Conservation (phyloP, 2,888 invertebrate species). For the Eristalis arbustorum region DNA sequence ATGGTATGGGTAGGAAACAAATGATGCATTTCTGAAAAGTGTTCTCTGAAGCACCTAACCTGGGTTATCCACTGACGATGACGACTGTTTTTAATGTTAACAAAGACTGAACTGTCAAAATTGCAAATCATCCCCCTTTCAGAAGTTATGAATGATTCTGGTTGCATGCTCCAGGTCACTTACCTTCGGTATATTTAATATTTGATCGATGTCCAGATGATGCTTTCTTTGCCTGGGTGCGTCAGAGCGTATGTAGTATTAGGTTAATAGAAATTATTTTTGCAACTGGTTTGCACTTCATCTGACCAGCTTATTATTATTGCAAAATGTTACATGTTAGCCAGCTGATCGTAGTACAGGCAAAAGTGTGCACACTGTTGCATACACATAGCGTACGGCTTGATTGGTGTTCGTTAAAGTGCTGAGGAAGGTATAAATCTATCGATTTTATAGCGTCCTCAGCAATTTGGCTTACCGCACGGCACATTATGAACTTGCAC, state of each 20-base stretch:
- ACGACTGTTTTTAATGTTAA: slow-evolving; percentile 8
- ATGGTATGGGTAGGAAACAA: slow-evolving; percentile 34
- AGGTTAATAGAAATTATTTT: slow-evolving; percentile 6
- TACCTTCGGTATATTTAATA: slow-evolving; percentile 14
- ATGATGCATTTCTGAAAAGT: slow-evolving; percentile 29
- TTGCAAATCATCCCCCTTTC: slow-evolving; percentile 36
- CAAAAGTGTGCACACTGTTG: no score
- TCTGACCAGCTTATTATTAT: no score
- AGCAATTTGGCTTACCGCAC: no score
- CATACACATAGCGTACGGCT: no score
- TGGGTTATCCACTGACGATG: slow-evolving; percentile 20
- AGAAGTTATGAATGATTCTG: slow-evolving; percentile 4
- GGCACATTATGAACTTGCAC: no score
- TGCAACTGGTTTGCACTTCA: not conserved
- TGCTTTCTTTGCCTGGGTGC: slow-evolving; percentile 3
- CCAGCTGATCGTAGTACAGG: no score
- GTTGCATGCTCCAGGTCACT: slow-evolving; percentile 18
- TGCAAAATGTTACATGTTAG: no score
- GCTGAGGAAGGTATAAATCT: no score
- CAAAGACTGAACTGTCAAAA: slow-evolving; percentile 32
- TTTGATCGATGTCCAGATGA: slow-evolving; percentile 6
- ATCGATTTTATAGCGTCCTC: no score
- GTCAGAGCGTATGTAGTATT: not conserved
- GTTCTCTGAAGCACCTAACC: slow-evolving; percentile 39
- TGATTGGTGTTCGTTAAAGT: no score